Conservation (phyloP, 2,888 invertebrate genomes). For the Harpagoxenus sublaevis region DNA sequence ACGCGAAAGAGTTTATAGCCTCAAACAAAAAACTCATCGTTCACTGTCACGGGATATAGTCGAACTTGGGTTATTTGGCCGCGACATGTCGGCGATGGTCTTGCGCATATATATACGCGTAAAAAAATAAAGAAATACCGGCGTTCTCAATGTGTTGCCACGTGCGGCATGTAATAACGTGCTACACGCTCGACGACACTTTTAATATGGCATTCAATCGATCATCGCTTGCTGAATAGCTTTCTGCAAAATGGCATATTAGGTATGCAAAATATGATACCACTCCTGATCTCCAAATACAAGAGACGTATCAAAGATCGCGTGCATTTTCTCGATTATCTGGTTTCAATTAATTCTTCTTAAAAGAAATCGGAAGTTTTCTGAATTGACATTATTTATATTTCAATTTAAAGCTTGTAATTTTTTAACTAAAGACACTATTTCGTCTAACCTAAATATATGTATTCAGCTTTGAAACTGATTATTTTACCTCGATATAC, state of each 20-base stretch:
- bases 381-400: neutral
- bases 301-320: neutral
- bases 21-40: slow-evolving; percentile 61
- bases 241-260: slow-evolving; percentile 17
- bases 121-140: slow-evolving; percentile 28
- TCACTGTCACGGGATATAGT: slow-evolving; percentile 60
- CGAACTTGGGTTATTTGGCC: slow-evolving; percentile 36
- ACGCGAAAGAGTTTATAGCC: slow-evolving; percentile 58
- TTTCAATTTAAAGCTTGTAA: neutral
- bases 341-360: neutral
- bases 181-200: neutral
- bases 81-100: slow-evolving; percentile 29
- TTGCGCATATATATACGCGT: neutral
- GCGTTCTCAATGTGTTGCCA: slow-evolving; percentile 12
- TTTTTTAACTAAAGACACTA: neutral
- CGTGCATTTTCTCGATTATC: neutral
- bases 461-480: neutral
- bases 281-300: slow-evolving; percentile 5
- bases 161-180: slow-evolving; percentile 41
- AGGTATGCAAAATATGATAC: slow-evolving; percentile 8
- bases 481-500: neutral
- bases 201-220: slow-evolving; percentile 29
- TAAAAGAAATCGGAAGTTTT: neutral
- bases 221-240: slow-evolving; percentile 21
- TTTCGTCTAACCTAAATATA: neutral